A percentile compares a stretch with the other conserved stretches of the same genome.
These are phyloP conservation scores for Heliothis peltigera DNA, from an alignment of 2,888 invertebrate species.

Conservation along the genomic window DNA sequence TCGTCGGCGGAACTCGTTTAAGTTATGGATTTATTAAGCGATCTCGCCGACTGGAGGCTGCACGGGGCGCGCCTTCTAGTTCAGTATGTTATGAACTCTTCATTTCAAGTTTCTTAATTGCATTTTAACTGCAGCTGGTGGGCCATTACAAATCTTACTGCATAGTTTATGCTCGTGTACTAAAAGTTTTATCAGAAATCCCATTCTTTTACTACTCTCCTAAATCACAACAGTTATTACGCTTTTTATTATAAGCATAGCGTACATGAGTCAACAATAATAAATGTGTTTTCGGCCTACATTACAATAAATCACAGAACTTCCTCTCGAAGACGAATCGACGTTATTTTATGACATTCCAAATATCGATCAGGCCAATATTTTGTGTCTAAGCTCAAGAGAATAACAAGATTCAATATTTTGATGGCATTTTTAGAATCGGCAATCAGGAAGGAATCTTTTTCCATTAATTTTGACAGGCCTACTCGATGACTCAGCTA, in stretches of 20 bases:
- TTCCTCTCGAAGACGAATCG: slow-evolving; percentile 51
- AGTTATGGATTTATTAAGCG: slow-evolving; percentile 58
- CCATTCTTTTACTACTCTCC: neutral
- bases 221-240: neutral
- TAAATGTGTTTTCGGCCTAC: slow-evolving; percentile 3
- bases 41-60: slow-evolving; percentile 18
- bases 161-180: neutral
- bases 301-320: slow-evolving; percentile 57
- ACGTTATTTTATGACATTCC: slow-evolving; percentile 52
- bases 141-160: slow-evolving; percentile 1
- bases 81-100: slow-evolving; percentile 14
- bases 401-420: slow-evolving; percentile 26
- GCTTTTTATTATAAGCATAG: neutral
- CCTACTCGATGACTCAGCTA: slow-evolving; percentile 38
- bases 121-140: neutral
- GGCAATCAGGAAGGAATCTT: slow-evolving; percentile 13
- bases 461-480: slow-evolving; percentile 40
- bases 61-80: slow-evolving; percentile 1
- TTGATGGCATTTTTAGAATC: slow-evolving; percentile 28
- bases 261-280: neutral
- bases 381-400: slow-evolving; percentile 6
- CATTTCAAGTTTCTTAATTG: slow-evolving; percentile 18
- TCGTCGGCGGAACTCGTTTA: slow-evolving; percentile 56
- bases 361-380: slow-evolving; percentile 27
- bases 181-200: slow-evolving; percentile 1